Conservation (phyloP, 2,888 invertebrate genomes). For the Amiota mariae region DNA sequence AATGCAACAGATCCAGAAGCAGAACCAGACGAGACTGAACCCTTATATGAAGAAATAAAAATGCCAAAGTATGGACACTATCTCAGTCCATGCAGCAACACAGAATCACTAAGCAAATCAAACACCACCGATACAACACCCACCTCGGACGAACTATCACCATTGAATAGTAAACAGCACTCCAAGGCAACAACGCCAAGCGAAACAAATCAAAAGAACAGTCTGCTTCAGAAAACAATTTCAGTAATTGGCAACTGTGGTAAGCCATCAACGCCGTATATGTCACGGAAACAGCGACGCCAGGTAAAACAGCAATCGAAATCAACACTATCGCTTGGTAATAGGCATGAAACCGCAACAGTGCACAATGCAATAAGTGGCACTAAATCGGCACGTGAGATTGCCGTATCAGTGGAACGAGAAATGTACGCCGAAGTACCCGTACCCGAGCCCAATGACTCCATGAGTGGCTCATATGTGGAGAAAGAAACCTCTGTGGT, state of each 20-base stretch:
- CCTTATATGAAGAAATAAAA: constrained; percentile 73
- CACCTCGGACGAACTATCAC: constrained; percentile 74
- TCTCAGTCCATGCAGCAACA: constrained; percentile 78
- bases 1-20: constrained; percentile 63
- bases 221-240: constrained; percentile 31
- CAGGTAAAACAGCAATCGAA: constrained; percentile 59
- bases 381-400: constrained; percentile 50
- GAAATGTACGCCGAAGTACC: neutral
- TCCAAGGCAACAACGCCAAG: constrained; percentile 69
- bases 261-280: constrained; percentile 59
- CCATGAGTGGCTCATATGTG: constrained; percentile 69
- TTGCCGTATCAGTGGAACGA: constrained; percentile 33
- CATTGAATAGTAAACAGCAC: constrained; percentile 63
- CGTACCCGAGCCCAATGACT: constrained; percentile 46
- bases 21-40: constrained; percentile 64
- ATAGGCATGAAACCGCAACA: constrained; percentile 29
- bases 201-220: constrained; percentile 55
- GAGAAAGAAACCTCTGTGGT: constrained; percentile 81
- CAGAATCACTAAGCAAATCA: constrained; percentile 71
- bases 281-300: constrained; percentile 61
- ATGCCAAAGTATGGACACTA: constrained; percentile 72
- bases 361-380: constrained; percentile 43
- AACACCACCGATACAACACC: constrained; percentile 74
- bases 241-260: constrained; percentile 11
- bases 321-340: constrained; percentile 50